These are phyloP conservation scores for Myotis brandtii DNA, from an alignment of 2,113 vertebrate species.

Conservation along the genomic window DNA sequence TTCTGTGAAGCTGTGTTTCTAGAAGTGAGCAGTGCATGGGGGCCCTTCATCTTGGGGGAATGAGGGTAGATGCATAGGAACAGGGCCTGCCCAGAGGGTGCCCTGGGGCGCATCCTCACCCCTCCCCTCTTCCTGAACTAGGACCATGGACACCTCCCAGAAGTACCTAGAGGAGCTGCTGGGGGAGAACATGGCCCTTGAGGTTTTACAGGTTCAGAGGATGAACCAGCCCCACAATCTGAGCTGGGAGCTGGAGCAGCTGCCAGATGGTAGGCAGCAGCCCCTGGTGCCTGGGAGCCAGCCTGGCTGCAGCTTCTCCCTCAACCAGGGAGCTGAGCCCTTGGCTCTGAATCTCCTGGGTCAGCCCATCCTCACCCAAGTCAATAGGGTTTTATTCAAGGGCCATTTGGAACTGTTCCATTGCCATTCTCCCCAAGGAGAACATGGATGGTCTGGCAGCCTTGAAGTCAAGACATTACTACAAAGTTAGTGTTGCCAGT, in stretches of 20 bases:
- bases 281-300: not conserved
- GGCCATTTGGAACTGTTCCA: constrained; percentile 29
- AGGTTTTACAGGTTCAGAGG: constrained; percentile 98
- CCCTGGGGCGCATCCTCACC: not conserved
- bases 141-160: constrained; percentile 95
- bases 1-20: no score
- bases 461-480: not conserved
- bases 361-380: not conserved
- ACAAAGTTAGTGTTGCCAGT: constrained; percentile 38
- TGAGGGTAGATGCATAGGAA: fast-evolving
- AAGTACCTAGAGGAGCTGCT: constrained; percentile 95
- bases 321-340: not conserved
- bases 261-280: constrained; percentile 90
- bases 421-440: not conserved
- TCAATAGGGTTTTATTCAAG: constrained; percentile 47
- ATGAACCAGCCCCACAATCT: constrained; percentile 97
- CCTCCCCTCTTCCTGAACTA: constrained; percentile 61
- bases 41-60: not conserved
- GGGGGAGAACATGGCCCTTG: constrained; percentile 97
- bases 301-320: not conserved
- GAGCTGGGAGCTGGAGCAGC: constrained; percentile 98
- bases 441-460: not conserved
- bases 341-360: not conserved
- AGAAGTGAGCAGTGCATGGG: not conserved
- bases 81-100: no score